Conservation (phyloP, 1,140 invertebrate genomes). For the Nephotettix cincticeps region DNA sequence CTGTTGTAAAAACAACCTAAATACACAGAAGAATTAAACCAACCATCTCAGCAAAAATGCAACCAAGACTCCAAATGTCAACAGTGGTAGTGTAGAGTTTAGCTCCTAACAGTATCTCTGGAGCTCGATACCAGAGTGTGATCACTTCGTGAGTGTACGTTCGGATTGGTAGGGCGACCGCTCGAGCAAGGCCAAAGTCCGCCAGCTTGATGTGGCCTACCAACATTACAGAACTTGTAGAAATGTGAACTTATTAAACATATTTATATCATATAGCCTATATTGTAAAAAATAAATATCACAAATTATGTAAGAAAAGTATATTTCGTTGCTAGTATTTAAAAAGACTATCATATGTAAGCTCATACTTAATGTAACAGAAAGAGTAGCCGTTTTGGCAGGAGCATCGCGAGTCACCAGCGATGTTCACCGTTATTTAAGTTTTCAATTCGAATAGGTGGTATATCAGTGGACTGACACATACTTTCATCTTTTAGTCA, state of each 20-base stretch:
- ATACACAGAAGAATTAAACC: conserved; percentile 16
- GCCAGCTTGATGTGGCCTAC: conserved; percentile 81
- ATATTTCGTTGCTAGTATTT: background rate
- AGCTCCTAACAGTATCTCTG: conserved; percentile 90
- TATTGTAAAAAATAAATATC: background rate
- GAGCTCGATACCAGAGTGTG: conserved; percentile 95
- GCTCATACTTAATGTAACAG: no score
- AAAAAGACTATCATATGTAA: no score
- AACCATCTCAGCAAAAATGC: conserved; percentile 94
- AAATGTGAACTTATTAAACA: background rate
- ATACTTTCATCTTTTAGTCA: no score
- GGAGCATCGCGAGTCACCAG: no score
- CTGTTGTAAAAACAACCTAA: no score
- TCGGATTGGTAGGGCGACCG: conserved; percentile 79
- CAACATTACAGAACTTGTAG: background rate
- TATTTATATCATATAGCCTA: background rate
- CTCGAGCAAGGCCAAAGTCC: conserved; percentile 86
- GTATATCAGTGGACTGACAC: no score
- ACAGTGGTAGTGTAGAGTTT: conserved; percentile 88
- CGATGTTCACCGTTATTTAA: no score
- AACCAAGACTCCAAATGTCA: conserved; percentile 95
- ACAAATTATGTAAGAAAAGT: background rate
- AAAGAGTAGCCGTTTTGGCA: no score
- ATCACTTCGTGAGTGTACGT: conserved; percentile 94
- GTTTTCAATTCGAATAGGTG: no score